Evolutionary conservation across 1,140 invertebrate species (phyloP).

Genomic region (Tenebrio molitor): DNA sequence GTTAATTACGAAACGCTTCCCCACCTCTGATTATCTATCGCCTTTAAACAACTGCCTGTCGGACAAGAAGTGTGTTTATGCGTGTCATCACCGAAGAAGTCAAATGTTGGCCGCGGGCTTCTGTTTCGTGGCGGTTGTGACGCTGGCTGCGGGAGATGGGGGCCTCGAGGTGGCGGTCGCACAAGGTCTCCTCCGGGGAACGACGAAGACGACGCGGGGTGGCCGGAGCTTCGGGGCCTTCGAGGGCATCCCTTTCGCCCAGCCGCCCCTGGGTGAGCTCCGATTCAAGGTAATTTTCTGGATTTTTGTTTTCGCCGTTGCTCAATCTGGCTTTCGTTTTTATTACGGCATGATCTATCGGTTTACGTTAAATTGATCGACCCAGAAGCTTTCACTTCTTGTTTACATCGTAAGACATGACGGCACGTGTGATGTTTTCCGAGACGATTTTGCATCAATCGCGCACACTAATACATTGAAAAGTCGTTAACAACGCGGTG

Average conservation of each 20-base stretch:
- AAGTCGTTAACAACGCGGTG: no score
- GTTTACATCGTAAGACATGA: neutral
- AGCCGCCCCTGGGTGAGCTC: slow-evolving; percentile 71
- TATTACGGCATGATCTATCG: no score
- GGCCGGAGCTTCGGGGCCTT: slow-evolving; percentile 73
- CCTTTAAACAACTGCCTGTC: slow-evolving; percentile 4
- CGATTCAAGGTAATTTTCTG: slow-evolving; percentile 67
- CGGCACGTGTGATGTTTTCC: neutral
- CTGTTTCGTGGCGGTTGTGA: slow-evolving; percentile 7
- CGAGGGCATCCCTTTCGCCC: slow-evolving; percentile 75
- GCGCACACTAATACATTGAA: no score
- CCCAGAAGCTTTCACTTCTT: neutral
- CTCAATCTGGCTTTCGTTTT: no score
- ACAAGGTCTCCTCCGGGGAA: slow-evolving; percentile 54
- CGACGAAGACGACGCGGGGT: slow-evolving; percentile 49
- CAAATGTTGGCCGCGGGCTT: neutral
- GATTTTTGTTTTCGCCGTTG: no score
- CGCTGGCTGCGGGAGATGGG: neutral
- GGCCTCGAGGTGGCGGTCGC: slow-evolving; percentile 44
- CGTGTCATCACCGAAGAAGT: slow-evolving; percentile 5
- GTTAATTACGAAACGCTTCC: slow-evolving; percentile 25
- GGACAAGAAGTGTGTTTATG: neutral
- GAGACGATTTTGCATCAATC: no score
- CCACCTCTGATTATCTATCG: neutral
- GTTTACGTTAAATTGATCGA: neutral